Percentiles rank a stretch among this genome's conserved stretches.
phyloP scores from a whole-genome alignment of 1,140 invertebrate genomes.

The fruit fly (Drosophila melanogaster) region Release_6_plus_ISO1_MT NC_004354.4:22740001-22740500 shows the following conservation, averaged over 20 bases:
- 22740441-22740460: slow-evolving; percentile 49
- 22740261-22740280: slow-evolving; percentile 80
- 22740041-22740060: neutral
- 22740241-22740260: slow-evolving; percentile 60
- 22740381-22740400: slow-evolving; percentile 7
- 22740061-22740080: neutral
- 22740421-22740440: slow-evolving; percentile 30
- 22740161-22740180: slow-evolving; percentile 1
- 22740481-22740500: slow-evolving; percentile 73
- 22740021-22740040: too few relatives aligned
- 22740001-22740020: too few relatives aligned
- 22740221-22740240: slow-evolving; percentile 56
- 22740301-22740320: slow-evolving; percentile 75
- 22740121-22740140: neutral
- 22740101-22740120: slow-evolving; percentile 20
- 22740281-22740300: slow-evolving; percentile 71
- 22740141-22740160: neutral
- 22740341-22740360: slow-evolving; percentile 27
- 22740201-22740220: slow-evolving; percentile 11
- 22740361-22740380: slow-evolving; percentile 2
- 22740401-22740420: slow-evolving; percentile 20
- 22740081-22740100: slow-evolving; percentile 9
- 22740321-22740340: slow-evolving; percentile 60
- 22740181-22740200: slow-evolving; percentile 10
- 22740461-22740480: slow-evolving; percentile 39